Evolutionary conservation across 1,140 invertebrate species (phyloP).

Genomic region (Drosophila fuyamai): DNA sequence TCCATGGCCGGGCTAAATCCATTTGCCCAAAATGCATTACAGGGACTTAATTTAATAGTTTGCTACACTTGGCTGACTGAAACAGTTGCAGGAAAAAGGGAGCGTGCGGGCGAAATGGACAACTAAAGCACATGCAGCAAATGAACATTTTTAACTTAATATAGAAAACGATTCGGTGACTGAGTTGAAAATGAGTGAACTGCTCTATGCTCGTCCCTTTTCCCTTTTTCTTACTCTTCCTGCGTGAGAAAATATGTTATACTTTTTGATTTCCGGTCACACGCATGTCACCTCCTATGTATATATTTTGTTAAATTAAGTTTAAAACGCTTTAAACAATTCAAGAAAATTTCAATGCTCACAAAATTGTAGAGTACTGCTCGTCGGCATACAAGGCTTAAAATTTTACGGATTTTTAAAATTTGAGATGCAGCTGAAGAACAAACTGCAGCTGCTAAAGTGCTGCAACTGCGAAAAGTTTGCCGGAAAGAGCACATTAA

Average conservation of each 20-base stretch:
- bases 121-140: slow-evolving; percentile 65
- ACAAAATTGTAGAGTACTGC: neutral
- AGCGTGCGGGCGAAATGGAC: slow-evolving; percentile 7
- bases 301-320: too few species aligned
- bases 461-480: slow-evolving; percentile 48
- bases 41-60: slow-evolving; percentile 74
- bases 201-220: slow-evolving; percentile 32
- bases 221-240: slow-evolving; percentile 12
- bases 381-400: neutral
- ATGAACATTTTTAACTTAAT: slow-evolving; percentile 76
- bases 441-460: slow-evolving; percentile 11
- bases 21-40: slow-evolving; percentile 61
- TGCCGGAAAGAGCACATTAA: slow-evolving; percentile 62
- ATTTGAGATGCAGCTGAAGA: slow-evolving; percentile 31
- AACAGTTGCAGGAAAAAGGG: neutral
- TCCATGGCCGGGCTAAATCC: slow-evolving; percentile 14
- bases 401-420: slow-evolving; percentile 29
- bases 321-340: neutral
- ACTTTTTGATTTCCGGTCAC: neutral
- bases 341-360: neutral
- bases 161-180: slow-evolving; percentile 46
- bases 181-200: slow-evolving; percentile 23
- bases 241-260: neutral
- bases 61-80: slow-evolving; percentile 39
- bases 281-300: neutral